Evolutionary conservation across 2,797 vertebrate genomes (phyloP), one percentile per base, ranked within the genome.

Genomic region (Periparus ater): DNA sequence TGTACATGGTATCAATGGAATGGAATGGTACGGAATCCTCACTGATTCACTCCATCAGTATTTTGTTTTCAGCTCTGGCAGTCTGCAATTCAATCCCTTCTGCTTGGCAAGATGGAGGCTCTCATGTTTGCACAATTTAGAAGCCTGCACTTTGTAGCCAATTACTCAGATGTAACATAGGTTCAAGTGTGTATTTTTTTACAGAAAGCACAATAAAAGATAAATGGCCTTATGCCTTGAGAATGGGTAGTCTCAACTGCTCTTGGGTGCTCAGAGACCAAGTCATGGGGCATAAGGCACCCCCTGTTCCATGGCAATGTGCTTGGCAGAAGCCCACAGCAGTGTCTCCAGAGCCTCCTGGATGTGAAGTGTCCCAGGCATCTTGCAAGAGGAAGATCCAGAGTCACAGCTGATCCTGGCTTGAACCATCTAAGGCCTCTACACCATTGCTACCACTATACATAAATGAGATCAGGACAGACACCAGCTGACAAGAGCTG

Each of bases 41-140:
- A 58, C n/a, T 88, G 91, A 91, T 67, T 89, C 51, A 51, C 42
- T 77, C 72, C 70, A 91, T 58, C 38, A 86, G 44, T 89, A 79
- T 61, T 89, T 88, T 79, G 57, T 72, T 95, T 85, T 54, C 79
- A 87, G 71, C 45, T 73, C 73, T 65, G 60, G 60, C 58, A 80
- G 51, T 25, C 72, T 95, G 75, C 91, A 97, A n/a, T 75, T 84
- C 79, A 93, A 10, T 38, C 55, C 63, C 63, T 78, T 53, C 60
- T 63, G 55, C 38, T 73, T 66, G 50, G 85, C 66, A 95, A 84
- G 85, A 95, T 82, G 89, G 80, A 90, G 67, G 38, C 63, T 85
- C 79, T 90, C 80, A 60, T 1, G 0, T 90, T 67, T 79, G 85
- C 85, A 84, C 62, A 61, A 29, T 67, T 82, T 62, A 86, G 67